Conservation (phyloP, 64 coral and sea anemone species). For the Montipora capricornis region DNA sequence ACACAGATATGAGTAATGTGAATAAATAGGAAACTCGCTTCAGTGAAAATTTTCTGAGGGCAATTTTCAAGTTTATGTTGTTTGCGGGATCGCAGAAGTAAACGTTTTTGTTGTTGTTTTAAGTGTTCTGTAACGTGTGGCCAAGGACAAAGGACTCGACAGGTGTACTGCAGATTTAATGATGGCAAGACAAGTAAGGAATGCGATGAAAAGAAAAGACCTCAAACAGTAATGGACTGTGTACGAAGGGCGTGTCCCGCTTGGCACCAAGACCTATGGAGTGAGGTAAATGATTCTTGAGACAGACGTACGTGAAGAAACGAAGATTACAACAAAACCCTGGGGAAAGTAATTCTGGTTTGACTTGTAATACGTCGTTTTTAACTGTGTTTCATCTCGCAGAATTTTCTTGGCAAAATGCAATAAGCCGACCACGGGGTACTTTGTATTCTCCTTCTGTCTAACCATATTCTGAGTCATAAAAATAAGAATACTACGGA, state of each 20-base stretch:
- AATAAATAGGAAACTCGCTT: not conserved
- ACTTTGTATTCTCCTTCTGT: no score
- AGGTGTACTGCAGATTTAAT: constrained; percentile 39
- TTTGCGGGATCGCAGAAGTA: no score
- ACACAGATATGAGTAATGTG: not conserved
- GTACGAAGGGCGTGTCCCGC: constrained; percentile 15
- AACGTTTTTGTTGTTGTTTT: not conserved
- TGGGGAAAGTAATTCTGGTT: no score
- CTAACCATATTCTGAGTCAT: no score
- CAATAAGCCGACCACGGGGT: not conserved
- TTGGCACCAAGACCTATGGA: constrained; percentile 35
- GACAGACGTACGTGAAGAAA: not conserved
- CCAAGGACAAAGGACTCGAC: constrained; percentile 39
- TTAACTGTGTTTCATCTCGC: not conserved
- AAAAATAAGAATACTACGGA: no score
- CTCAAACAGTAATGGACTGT: constrained; percentile 15
- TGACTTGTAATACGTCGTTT: no score
- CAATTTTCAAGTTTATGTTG: not conserved
- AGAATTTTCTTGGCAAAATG: not conserved
- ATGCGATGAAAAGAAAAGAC: constrained; percentile 47
- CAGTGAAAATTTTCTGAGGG: no score
- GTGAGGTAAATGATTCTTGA: constrained; percentile 23
- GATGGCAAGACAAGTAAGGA: constrained; percentile 1
- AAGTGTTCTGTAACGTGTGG: constrained; percentile 84
- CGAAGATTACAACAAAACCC: not conserved